phyloP scores from a whole-genome alignment of 2,797 vertebrate genomes.

The Yasuhikotakia modesta region DNA sequence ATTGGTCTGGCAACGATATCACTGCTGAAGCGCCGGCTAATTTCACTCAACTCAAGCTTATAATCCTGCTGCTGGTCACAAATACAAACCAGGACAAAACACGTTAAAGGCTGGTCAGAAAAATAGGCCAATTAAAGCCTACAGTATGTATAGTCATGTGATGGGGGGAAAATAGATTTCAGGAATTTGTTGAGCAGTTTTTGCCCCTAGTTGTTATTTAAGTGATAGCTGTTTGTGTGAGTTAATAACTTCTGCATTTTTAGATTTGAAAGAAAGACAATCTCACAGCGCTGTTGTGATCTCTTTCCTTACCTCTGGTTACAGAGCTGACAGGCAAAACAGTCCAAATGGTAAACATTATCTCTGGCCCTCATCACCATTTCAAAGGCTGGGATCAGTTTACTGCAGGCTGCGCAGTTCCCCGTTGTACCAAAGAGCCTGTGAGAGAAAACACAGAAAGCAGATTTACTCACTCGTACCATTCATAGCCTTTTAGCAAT shows the following conservation, averaged over 20 bases:
- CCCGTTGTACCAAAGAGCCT: constrained; percentile 99
- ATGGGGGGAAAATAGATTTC: neutral
- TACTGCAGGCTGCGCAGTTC: constrained; percentile 99
- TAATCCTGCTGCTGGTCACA: constrained; percentile 64
- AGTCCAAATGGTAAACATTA: constrained; percentile 99
- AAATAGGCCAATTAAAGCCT: neutral
- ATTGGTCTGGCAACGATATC: constrained; percentile 42
- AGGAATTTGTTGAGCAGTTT: neutral
- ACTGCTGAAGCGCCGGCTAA: constrained; percentile 56
- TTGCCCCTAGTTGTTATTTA: constrained; percentile 13
- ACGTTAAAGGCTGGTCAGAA: constrained; percentile 27
- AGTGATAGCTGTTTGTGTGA: constrained; percentile 55
- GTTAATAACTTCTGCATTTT: constrained; percentile 55
- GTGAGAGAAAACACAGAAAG: constrained; percentile 64
- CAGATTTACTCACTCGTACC: constrained; percentile 69
- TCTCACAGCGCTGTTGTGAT: constrained; percentile 63
- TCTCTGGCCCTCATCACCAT: constrained; percentile 99
- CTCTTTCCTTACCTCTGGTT: constrained; percentile 95
- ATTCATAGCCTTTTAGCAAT: constrained; percentile 67
- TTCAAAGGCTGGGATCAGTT: constrained; percentile 99
- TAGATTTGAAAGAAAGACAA: constrained; percentile 53
- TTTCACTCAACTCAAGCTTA: constrained; percentile 62
- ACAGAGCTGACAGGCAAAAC: constrained; percentile 99
- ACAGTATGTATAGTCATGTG: neutral
- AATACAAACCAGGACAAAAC: constrained; percentile 63